A percentile compares a stretch with the other conserved stretches of the same genome.
Conservation (phyloP, 1,140 invertebrate genomes). For the Drosophila biarmipes region DNA sequence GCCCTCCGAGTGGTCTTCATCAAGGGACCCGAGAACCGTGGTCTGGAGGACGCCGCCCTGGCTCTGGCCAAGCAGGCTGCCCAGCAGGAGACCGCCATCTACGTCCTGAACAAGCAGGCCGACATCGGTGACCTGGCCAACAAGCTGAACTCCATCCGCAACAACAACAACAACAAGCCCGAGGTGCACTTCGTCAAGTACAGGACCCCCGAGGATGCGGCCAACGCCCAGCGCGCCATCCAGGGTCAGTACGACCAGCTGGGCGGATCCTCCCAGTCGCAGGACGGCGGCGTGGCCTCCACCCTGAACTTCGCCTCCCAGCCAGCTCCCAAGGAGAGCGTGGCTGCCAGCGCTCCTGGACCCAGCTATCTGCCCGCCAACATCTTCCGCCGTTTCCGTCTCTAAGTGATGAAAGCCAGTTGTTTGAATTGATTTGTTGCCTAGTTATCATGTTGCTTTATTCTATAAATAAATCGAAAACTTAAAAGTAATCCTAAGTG, state of each 20-base stretch:
- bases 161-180: conserved; percentile 62
- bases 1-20: conserved; percentile 55
- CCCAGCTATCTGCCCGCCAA: conserved; percentile 64
- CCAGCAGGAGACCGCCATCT: conserved; percentile 75
- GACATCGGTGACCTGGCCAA: conserved; percentile 67
- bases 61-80: conserved; percentile 64
- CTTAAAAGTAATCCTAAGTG: background rate
- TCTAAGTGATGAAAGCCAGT: conserved; percentile 11
- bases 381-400: conserved; percentile 63
- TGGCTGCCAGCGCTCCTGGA: conserved; percentile 47
- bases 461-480: conserved; percentile 39
- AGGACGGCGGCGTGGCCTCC: conserved; percentile 57
- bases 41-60: conserved; percentile 51
- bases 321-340: conserved; percentile 15
- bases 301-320: conserved; percentile 71
- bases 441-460: conserved; percentile 44
- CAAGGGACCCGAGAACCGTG: conserved; percentile 54
- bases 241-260: conserved; percentile 63
- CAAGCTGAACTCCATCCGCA: conserved; percentile 65
- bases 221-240: conserved; percentile 59
- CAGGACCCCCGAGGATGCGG: conserved; percentile 61
- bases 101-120: conserved; percentile 74
- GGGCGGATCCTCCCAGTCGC: conserved; percentile 50
- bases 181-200: conserved; percentile 74
- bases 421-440: conserved; percentile 38